Base-by-base conservation (phyloP, 64 coral and sea anemone species). In the Hydrozoanthus tunicans region DNA sequence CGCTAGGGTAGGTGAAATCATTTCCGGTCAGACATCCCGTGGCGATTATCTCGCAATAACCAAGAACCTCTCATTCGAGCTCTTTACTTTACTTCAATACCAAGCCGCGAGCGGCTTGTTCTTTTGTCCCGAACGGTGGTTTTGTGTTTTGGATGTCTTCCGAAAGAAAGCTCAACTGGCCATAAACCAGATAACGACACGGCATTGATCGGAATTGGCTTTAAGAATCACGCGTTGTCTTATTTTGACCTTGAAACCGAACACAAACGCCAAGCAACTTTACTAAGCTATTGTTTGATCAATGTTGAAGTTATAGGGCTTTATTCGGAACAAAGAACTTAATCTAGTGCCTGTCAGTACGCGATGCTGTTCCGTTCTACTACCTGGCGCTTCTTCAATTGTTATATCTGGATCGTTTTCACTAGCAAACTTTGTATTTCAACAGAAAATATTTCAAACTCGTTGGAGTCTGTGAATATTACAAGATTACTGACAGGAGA, bases 401-500 rank as follows among this genome's bases (percentile, higher is more conserved):
- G 25, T 88, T 70, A 4, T 82, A 52, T 4, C 15, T 82, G 68
- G 70, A 59, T 86, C 73, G 84, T 25, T 11, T 10, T 74, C 15
- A 6, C 59, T 43, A 12, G 54, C 32, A 72, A 26, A 59, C 25
- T 88, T n/a, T 62, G 84, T 32, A 59, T 60, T 24, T 88, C 84
- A 43, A 51, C 69, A 60, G 53, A 88, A 73, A 75, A 88, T 15
- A n/a, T 88, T 88, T 51, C 84, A 58, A 72, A 4, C 23, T 73
- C 55, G 23, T 62, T 70, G 55, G 57, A 32, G n/a, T 88, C 84
- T 88, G 68, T 32, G 68, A 88, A 88, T 53, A 73, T 88, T 73
- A 88, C 84, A 74, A 88, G 84, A 73, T 88, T 88, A 88, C 13
- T 75, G 68, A 74, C 5, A 25, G 84, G 84, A 73, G 84, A 88